Evolutionary conservation across 2,113 vertebrate species (phyloP).

Genomic region (Gorsachius goisagi): DNA sequence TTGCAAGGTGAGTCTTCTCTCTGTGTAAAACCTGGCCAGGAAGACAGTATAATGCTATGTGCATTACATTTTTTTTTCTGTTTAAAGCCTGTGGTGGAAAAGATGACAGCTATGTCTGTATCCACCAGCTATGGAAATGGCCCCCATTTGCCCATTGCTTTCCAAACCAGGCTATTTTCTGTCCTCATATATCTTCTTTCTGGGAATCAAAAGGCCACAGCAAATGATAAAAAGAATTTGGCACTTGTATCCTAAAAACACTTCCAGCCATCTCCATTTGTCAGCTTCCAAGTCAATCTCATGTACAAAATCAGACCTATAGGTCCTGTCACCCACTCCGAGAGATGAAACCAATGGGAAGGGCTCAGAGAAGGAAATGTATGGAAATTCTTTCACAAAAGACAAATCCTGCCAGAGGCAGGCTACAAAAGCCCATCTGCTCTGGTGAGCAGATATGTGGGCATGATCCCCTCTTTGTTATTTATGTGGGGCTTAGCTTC

Average conservation of each 20-base stretch:
- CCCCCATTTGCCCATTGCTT: neutral
- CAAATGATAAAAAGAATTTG: neutral
- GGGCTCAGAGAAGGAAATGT: neutral
- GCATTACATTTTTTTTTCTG: neutral
- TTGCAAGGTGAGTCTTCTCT: neutral
- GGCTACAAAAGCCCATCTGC: constrained; percentile 6
- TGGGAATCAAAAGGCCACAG: neutral
- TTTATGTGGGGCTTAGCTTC: constrained; percentile 40
- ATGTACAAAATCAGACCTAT: neutral
- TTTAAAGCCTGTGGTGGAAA: neutral
- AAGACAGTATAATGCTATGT: neutral
- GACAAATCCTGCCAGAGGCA: neutral
- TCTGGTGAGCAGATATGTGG: neutral
- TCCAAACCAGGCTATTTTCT: neutral
- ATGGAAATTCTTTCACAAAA: constrained; percentile 24
- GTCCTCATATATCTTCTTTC: neutral
- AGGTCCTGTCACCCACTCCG: neutral
- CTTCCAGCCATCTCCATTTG: neutral
- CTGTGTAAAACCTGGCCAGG: neutral
- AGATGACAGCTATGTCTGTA: neutral
- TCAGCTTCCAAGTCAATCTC: neutral
- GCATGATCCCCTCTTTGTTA: constrained; percentile 13
- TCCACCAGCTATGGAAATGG: fast-evolving
- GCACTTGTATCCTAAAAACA: neutral
- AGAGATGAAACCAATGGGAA: neutral